Conservation (phyloP, 2,113 vertebrate genomes). For the Odontophorus gujanensis region DNA sequence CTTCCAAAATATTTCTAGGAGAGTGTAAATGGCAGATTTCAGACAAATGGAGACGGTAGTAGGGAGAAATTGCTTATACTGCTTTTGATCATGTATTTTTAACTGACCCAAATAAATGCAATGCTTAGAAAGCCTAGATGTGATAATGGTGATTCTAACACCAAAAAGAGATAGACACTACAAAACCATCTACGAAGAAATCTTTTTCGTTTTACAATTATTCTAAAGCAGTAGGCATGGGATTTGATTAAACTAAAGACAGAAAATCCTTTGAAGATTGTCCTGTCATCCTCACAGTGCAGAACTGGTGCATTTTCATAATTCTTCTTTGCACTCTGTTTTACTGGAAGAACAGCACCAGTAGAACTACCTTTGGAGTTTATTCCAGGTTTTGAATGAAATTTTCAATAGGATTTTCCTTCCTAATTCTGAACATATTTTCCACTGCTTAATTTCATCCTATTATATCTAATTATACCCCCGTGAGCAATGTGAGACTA, state of each 20-base stretch:
- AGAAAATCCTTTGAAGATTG: not conserved
- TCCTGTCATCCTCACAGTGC: not conserved
- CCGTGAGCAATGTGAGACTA: constrained; percentile 18
- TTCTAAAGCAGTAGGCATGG: not conserved
- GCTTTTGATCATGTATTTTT: not conserved
- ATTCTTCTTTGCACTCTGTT: not conserved
- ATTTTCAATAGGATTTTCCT: constrained; percentile 32
- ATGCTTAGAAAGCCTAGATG: not conserved
- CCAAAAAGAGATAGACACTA: not conserved
- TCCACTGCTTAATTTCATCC: constrained; percentile 46
- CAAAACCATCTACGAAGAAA: not conserved
- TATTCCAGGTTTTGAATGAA: not conserved
- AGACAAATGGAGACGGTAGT: not conserved
- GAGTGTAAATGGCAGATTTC: not conserved
- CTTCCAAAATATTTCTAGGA: not conserved
- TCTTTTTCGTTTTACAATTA: not conserved
- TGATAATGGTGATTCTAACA: not conserved
- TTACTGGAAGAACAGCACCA: not conserved
- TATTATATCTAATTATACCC: constrained; percentile 54
- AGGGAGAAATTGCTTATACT: not conserved
- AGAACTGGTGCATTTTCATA: not conserved
- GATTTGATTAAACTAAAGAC: not conserved
- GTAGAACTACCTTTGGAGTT: not conserved
- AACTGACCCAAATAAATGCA: not conserved
- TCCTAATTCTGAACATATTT: constrained; percentile 39